Percentiles rank a stretch among this genome's conserved stretches.
Conservation (phyloP, 2,113 vertebrate genomes). For the Pteropus alecto region DNA sequence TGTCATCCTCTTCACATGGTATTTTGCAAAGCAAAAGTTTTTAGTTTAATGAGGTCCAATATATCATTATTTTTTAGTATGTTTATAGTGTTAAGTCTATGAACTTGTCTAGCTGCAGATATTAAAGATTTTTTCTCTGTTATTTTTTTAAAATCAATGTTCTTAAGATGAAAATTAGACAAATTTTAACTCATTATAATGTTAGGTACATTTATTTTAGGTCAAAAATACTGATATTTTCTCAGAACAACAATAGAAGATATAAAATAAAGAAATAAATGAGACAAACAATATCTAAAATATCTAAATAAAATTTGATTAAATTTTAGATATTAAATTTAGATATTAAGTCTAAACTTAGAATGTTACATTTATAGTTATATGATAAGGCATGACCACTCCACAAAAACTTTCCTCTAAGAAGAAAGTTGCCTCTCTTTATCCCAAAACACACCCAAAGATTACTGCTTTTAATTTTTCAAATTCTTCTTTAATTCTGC, state of each 20-base stretch:
- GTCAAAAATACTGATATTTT: conserved; percentile 10
- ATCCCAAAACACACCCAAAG: background rate
- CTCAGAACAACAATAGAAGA: background rate
- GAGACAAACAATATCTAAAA: background rate
- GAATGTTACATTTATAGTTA: background rate
- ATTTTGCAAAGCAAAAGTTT: background rate
- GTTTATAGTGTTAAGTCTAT: background rate
- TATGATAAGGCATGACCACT: background rate
- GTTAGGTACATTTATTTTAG: background rate
- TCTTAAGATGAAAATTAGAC: background rate
- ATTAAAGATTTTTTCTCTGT: background rate
- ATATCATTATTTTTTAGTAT: background rate
- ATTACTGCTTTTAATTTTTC: background rate
- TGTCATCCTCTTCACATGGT: background rate
- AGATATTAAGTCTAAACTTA: conserved; percentile 4
- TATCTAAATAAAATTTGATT: no score
- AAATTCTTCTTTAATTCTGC: background rate
- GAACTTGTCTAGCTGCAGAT: background rate
- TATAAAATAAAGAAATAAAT: background rate
- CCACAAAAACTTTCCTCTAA: background rate
- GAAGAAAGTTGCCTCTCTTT: background rate
- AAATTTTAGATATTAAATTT: background rate
- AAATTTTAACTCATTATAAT: background rate
- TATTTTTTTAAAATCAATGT: background rate
- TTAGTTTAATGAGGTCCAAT: background rate